Percentiles rank a stretch among this genome's conserved stretches.
Evolutionary conservation across 2,797 vertebrate genomes (phyloP).

Genomic region (Characodon lateralis): DNA sequence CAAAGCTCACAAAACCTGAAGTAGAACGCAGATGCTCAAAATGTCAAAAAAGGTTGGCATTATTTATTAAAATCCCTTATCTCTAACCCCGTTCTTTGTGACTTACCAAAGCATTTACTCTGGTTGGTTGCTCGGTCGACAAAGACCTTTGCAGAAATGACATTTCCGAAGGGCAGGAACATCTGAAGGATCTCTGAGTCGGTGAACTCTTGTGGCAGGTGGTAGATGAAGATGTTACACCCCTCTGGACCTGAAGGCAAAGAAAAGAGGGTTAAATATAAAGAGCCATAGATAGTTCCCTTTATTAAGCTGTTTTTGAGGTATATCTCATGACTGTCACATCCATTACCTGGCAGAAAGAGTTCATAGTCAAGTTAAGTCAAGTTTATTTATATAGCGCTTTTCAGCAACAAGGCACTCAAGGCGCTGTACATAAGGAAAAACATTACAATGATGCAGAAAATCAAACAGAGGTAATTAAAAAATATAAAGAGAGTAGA

Average conservation of each 20-base stretch:
- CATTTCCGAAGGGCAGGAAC: constrained; percentile 96
- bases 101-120: constrained; percentile 97
- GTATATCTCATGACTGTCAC: background rate
- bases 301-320: background rate
- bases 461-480: too few species aligned
- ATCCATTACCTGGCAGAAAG: background rate
- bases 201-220: constrained; percentile 97
- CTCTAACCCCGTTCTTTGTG: background rate
- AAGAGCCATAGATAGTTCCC: background rate
- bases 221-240: constrained; percentile 99
- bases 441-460: too few species aligned
- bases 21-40: background rate
- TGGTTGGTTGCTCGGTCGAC: constrained; percentile 98
- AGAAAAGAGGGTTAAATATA: constrained; percentile 8
- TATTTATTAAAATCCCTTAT: background rate
- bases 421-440: too few species aligned
- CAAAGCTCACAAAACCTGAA: constrained; percentile 95
- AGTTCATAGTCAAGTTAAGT: background rate
- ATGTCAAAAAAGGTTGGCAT: background rate
- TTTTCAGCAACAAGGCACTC: too few species aligned
- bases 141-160: constrained; percentile 98
- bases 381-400: too few species aligned
- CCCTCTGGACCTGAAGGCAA: constrained; percentile 89
- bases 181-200: constrained; percentile 97
- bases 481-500: too few species aligned